A percentile compares a stretch with the other conserved stretches of the same genome.
phyloP scores from a whole-genome alignment of 2,113 vertebrate species.

The Heptranchias perlo region DNA sequence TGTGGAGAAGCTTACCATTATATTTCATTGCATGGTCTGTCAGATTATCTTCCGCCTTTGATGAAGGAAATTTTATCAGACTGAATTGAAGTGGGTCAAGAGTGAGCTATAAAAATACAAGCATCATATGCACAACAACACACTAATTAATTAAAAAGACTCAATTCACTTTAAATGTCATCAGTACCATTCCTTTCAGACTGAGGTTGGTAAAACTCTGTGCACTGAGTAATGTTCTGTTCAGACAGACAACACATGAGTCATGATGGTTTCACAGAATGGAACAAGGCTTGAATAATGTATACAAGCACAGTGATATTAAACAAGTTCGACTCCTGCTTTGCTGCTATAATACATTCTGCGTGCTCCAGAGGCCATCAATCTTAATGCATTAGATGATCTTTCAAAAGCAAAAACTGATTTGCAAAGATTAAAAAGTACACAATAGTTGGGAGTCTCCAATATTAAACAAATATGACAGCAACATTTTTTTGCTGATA shows the following conservation, averaged over 20 bases:
- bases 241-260: background rate
- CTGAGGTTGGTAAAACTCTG: no score
- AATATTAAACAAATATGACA: constrained; percentile 13
- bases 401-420: background rate
- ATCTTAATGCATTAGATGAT: background rate
- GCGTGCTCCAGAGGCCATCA: background rate
- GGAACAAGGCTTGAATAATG: background rate
- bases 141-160: background rate
- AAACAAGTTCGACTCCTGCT: background rate
- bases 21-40: background rate
- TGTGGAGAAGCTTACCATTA: background rate
- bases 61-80: background rate
- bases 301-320: background rate
- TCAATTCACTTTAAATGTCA: background rate
- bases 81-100: background rate
- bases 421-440: constrained; percentile 18
- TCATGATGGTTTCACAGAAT: background rate
- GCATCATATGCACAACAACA: background rate
- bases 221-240: background rate
- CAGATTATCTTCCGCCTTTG: background rate
- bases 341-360: no score
- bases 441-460: background rate
- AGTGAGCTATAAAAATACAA: background rate
- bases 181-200: background rate
- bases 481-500: background rate